Evolutionary conservation across 2,113 vertebrate genomes (phyloP).

Genomic region (Amazona guildingii): DNA sequence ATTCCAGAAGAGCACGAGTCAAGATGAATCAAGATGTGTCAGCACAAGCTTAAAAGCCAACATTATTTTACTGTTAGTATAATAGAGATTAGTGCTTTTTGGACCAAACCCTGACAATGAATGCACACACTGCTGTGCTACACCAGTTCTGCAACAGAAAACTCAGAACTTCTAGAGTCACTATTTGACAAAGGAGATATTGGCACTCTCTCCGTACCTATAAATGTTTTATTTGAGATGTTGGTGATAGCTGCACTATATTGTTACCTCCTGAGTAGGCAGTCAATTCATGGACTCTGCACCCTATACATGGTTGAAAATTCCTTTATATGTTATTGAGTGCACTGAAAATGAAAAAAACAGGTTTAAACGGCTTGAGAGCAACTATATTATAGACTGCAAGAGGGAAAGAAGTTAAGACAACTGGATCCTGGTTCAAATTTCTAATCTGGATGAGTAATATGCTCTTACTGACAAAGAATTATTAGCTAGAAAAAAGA

Average conservation of each 20-base stretch:
- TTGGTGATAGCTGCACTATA: accelerated
- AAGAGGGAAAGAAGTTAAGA: neutral
- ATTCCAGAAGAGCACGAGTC: neutral
- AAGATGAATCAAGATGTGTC: neutral
- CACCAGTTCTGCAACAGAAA: neutral
- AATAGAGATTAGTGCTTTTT: neutral
- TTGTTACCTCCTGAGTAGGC: neutral
- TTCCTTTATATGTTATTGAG: neutral
- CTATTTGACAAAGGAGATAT: neutral
- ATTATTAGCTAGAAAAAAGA: neutral
- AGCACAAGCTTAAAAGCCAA: neutral
- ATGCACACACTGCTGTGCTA: too few relatives aligned
- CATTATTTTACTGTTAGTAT: neutral
- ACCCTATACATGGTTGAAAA: accelerated
- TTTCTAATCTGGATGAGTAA: neutral
- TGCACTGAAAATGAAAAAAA: neutral
- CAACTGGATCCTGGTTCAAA: neutral
- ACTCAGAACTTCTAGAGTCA: neutral
- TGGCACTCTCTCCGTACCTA: accelerated
- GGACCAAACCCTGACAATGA: neutral
- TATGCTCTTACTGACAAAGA: neutral
- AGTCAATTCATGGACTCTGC: neutral
- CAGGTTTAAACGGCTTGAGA: neutral
- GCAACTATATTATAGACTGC: neutral
- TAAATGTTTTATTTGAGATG: neutral